These are phyloP conservation scores for Eustalomyia histrio DNA, from an alignment of 2,888 invertebrate genomes.

Conservation along the genomic window DNA sequence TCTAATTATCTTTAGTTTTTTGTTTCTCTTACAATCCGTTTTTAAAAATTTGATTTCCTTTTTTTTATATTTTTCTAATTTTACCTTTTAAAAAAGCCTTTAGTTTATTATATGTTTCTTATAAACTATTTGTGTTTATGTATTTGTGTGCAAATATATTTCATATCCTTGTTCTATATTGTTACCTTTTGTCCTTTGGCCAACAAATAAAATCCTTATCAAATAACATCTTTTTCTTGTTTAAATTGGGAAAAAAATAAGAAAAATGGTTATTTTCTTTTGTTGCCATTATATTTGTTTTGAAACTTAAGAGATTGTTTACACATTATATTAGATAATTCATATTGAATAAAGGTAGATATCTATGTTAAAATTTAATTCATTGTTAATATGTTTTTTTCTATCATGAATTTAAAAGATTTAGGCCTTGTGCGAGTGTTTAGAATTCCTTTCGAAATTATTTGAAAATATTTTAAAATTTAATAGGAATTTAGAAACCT, in stretches of 20 bases:
- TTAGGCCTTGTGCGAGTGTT: no score
- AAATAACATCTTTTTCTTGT: constrained; percentile 36
- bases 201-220: constrained; percentile 51
- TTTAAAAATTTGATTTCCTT: background rate
- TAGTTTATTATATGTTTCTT: constrained; percentile 8
- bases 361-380: background rate
- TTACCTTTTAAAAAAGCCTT: background rate
- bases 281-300: background rate
- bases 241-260: constrained; percentile 36
- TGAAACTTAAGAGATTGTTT: background rate
- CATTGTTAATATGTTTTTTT: background rate
- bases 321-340: background rate
- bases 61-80: background rate
- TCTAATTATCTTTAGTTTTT: constrained; percentile 26
- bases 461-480: no score
- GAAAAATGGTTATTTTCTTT: background rate
- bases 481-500: no score
- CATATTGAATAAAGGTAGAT: background rate
- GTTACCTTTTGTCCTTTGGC: constrained; percentile 33
- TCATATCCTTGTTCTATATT: background rate
- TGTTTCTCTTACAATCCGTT: background rate
- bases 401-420: background rate
- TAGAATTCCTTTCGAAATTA: no score
- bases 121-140: constrained; percentile 27
- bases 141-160: no score